Evolutionary conservation across 1,140 invertebrate genomes (phyloP), one percentile per base, ranked within the genome.

Genomic region (Lordiphosa stackelbergi): DNA sequence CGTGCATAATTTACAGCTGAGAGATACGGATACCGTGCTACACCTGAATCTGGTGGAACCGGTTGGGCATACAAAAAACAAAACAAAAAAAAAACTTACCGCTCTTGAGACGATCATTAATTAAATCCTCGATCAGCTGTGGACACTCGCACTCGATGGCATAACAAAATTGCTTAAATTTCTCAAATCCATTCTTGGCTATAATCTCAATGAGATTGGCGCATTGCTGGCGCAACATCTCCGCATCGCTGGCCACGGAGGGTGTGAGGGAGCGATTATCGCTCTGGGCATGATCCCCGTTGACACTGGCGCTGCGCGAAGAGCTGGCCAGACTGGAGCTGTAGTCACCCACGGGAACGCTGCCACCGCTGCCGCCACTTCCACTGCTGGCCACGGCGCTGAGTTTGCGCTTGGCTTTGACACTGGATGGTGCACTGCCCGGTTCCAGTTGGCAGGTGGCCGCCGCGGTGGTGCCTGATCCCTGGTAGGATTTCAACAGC

Each of bases 81-180:
- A 16, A 16, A 16, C 16, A 1, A 16, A 16, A 16, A 1, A 19
- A 19, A 55, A 31, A 86, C 86, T 86, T 86, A 88, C 86, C 86
- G 58, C 70, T 83, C 53, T 85, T 88, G 5, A 85, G 75, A 57
- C 86, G 86, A 86, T 88, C 86, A 69, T 86, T 87, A 56, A 88
- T 87, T 57, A 90, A 84, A 83, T 89, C 88, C 65, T 89, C 89
- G 45, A 90, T 86, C 54, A 90, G 84, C 69, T 90, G 88, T 35
- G 90, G 89, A 58, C 89, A 90, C 66, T 90, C 89, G 49, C 88
- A 88, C 54, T 90, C 90, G 53, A 90, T 87, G 36, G 89, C 89
- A 60, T 89, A 90, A 57, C 89, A 90, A 62, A 90, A 90, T 69
- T 90, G 88, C 47, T 89, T 88, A 66, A 90, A 90, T 51, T 89